phyloP scores from a whole-genome alignment of 2,888 invertebrate genomes.

The Dryobota labecula region DNA sequence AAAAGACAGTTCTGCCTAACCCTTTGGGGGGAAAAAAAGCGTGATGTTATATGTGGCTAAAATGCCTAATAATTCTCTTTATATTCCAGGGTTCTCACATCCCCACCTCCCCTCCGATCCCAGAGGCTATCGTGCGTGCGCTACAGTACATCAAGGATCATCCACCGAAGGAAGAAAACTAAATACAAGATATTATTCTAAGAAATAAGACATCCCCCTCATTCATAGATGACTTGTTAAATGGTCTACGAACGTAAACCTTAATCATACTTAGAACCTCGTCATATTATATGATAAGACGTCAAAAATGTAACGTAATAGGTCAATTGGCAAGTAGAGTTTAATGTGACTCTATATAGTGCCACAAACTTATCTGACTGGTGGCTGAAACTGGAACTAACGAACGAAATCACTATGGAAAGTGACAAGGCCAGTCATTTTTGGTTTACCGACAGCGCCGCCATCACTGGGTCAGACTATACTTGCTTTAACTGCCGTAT shows the following conservation, averaged over 20 bases:
- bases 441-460: too few species aligned
- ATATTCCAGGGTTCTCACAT: constrained; percentile 79
- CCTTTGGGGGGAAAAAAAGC: too few species aligned
- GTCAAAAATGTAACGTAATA: background rate
- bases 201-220: background rate
- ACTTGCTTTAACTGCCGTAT: too few species aligned
- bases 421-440: too few species aligned
- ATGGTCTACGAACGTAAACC: background rate
- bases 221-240: background rate
- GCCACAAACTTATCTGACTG: too few species aligned
- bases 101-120: constrained; percentile 89
- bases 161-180: constrained; percentile 76
- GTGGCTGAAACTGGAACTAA: too few species aligned
- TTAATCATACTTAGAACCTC: background rate
- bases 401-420: too few species aligned
- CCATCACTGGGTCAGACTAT: too few species aligned
- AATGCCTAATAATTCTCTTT: background rate
- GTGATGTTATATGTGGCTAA: too few species aligned
- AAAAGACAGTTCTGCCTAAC: too few species aligned
- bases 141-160: constrained; percentile 89
- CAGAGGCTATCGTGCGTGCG: constrained; percentile 86
- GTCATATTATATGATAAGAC: background rate
- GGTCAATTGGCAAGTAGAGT: background rate
- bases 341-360: too few species aligned
- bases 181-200: constrained; percentile 10